Conservation (phyloP, 37 sponge, comb jelly and placozoan genomes). For the Ephydatia muelleri region DNA sequence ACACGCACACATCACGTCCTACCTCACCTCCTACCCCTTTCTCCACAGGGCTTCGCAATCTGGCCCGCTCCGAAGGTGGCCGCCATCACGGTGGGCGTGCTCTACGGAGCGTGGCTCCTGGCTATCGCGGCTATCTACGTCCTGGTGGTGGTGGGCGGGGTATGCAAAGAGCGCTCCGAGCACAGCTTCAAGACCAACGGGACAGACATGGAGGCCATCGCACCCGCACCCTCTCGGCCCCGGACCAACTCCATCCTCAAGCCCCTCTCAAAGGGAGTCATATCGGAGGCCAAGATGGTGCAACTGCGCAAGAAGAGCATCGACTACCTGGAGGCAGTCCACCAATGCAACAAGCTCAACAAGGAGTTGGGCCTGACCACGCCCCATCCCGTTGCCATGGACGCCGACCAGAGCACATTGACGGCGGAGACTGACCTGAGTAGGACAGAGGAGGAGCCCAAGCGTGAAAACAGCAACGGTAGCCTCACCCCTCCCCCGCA, state of each 20-base stretch:
- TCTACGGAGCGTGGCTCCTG: conserved; percentile 52
- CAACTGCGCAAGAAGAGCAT: conserved; percentile 52
- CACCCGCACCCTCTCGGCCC: neutral
- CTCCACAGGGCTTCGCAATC: conserved; percentile 30
- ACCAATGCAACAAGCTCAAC: conserved; percentile 18
- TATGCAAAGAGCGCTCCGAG: neutral
- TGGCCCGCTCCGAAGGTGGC: neutral
- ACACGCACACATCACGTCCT: too few relatives aligned
- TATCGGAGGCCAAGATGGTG: conserved; percentile 51
- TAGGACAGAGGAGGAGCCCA: too few relatives aligned
- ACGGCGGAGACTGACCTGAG: neutral
- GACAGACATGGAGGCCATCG: too few relatives aligned
- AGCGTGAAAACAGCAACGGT: too few relatives aligned
- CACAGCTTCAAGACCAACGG: neutral
- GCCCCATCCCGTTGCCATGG: neutral
- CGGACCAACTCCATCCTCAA: conserved; percentile 3
- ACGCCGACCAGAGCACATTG: conserved; percentile 14
- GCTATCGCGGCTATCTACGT: conserved; percentile 21
- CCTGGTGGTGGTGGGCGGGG: neutral
- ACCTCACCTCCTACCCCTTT: too few relatives aligned
- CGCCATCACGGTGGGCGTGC: conserved; percentile 11
- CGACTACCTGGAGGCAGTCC: conserved; percentile 29
- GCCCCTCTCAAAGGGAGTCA: conserved; percentile 23
- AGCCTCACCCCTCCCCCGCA: too few relatives aligned
- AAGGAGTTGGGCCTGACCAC: conserved; percentile 15